Conservation (phyloP, 2,888 invertebrate species). For the Drosophila robusta region DNA sequence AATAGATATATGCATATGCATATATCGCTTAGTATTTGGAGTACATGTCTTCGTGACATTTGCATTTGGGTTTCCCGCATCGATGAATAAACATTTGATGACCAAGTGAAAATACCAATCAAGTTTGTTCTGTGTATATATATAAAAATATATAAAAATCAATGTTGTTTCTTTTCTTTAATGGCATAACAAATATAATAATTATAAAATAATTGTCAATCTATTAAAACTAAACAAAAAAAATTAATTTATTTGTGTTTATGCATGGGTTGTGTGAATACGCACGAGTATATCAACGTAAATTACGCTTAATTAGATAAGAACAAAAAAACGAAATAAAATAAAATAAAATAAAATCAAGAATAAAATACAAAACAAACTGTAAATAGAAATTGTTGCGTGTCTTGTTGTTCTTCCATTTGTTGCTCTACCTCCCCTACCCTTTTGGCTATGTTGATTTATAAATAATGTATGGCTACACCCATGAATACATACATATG, state of each 20-base stretch:
- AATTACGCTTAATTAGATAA: constrained; percentile 13
- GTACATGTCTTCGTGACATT: neutral
- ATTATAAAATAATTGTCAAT: constrained; percentile 35
- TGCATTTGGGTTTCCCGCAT: neutral
- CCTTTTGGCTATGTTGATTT: constrained; percentile 21
- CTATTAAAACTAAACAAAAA: constrained; percentile 35
- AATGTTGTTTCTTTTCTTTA: constrained; percentile 35
- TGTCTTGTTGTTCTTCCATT: constrained; percentile 6
- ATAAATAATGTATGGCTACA: constrained; percentile 51
- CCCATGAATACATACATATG: constrained; percentile 30
- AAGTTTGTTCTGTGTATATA: neutral
- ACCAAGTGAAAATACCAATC: neutral
- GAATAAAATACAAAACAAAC: neutral
- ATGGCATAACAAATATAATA: constrained; percentile 42
- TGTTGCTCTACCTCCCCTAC: constrained; percentile 3
- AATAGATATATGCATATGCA: neutral
- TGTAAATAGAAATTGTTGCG: constrained; percentile 13
- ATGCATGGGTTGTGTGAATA: constrained; percentile 4
- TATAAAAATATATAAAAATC: neutral
- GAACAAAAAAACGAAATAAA: neutral
- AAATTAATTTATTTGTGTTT: constrained; percentile 1
- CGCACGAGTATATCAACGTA: constrained; percentile 12
- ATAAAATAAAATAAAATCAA: neutral
- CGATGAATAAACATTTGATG: neutral
- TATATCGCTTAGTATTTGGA: neutral